Conservation (phyloP, 2,113 vertebrate species). For the Crotalus helleri region DNA sequence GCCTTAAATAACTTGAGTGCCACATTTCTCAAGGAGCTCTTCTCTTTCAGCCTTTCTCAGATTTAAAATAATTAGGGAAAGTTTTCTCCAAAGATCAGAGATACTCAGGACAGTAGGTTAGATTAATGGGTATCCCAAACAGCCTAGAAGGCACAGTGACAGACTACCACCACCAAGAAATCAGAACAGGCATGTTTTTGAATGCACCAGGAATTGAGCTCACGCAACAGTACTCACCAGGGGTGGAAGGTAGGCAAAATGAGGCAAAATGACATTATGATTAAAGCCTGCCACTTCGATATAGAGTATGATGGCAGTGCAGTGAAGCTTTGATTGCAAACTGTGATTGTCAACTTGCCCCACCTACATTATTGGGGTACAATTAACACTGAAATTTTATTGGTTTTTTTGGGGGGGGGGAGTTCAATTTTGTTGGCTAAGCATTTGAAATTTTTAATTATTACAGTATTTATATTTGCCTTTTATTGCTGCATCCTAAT, state of each 20-base stretch:
- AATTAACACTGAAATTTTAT: neutral
- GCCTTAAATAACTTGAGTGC: neutral
- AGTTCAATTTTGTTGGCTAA: neutral
- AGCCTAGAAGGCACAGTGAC: neutral
- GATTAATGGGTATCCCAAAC: neutral
- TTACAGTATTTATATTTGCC: neutral
- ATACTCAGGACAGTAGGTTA: neutral
- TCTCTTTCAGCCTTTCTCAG: neutral
- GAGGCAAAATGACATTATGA: neutral
- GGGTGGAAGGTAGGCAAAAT: neutral
- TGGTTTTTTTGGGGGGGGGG: neutral
- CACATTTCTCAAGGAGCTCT: neutral
- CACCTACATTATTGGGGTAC: neutral
- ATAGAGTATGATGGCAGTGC: neutral
- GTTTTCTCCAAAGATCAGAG: neutral
- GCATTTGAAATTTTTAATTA: neutral
- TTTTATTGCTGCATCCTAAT: neutral
- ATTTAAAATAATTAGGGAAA: neutral
- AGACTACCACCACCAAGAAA: neutral
- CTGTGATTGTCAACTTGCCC: neutral
- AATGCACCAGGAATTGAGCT: neutral
- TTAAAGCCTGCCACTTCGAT: neutral
- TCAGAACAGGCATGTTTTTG: neutral
- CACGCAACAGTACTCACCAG: neutral
- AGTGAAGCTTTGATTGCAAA: neutral